Conservation (phyloP, 2,888 invertebrate genomes). For the Scaptomyza tumidula region DNA sequence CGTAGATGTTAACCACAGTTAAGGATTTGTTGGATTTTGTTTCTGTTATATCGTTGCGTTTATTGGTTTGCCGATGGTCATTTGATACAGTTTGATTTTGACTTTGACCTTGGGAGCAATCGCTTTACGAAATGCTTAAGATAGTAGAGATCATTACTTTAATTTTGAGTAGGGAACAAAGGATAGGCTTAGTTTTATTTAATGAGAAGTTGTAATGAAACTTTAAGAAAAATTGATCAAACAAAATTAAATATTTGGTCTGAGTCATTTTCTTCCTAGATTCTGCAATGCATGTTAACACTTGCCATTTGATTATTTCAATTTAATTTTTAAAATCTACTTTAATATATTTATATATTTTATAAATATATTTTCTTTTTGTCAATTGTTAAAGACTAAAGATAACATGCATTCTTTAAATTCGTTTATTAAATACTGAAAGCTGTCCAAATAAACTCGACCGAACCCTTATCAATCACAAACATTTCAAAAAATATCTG, state of each 20-base stretch:
- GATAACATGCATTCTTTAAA: constrained; percentile 20
- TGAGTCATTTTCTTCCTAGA: too few relatives aligned
- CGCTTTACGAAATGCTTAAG: constrained; percentile 7
- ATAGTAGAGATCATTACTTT: constrained; percentile 25
- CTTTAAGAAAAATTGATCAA: too few relatives aligned
- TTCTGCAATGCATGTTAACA: too few relatives aligned
- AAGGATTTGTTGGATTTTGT: constrained; percentile 52
- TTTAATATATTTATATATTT: neutral
- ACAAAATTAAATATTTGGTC: too few relatives aligned
- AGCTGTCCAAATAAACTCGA: constrained; percentile 18
- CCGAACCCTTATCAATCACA: constrained; percentile 60
- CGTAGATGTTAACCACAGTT: constrained; percentile 73
- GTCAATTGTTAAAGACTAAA: constrained; percentile 33
- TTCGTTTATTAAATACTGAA: constrained; percentile 27
- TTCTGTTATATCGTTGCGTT: constrained; percentile 18
- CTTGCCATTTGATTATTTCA: neutral
- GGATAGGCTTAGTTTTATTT: neutral
- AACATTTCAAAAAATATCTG: constrained; percentile 26
- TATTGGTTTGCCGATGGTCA: constrained; percentile 45
- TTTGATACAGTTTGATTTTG: constrained; percentile 44
- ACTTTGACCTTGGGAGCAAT: constrained; percentile 36
- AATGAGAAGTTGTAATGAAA: too few relatives aligned
- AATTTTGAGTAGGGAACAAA: constrained; percentile 13
- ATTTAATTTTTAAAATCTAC: too few relatives aligned
- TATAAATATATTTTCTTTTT: constrained; percentile 2